These are phyloP conservation scores for Drosophila infuscata DNA, from an alignment of 2,888 invertebrate genomes.

Conservation along the genomic window DNA sequence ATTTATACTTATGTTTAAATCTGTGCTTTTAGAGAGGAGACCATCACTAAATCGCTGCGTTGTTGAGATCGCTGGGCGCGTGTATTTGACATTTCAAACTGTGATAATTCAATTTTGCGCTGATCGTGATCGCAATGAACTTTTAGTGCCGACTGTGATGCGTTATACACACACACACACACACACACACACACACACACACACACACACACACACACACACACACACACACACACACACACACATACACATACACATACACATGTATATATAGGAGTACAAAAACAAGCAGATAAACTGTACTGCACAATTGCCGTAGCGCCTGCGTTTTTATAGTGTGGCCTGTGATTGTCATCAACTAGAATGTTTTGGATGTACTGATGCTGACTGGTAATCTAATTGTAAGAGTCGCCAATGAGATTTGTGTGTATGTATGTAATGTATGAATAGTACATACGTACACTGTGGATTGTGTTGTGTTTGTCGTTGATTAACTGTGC, in stretches of 20 bases:
- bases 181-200: not conserved
- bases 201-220: slow-evolving; percentile 11
- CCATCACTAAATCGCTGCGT: slow-evolving; percentile 33
- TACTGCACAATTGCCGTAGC: slow-evolving; percentile 52
- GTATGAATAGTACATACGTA: not conserved
- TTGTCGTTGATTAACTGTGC: slow-evolving; percentile 74
- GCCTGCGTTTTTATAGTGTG: slow-evolving; percentile 57
- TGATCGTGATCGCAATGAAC: slow-evolving; percentile 66
- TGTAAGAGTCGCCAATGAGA: slow-evolving; percentile 65
- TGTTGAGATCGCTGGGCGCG: slow-evolving; percentile 63
- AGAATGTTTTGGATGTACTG: slow-evolving; percentile 30
- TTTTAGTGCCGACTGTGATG: slow-evolving; percentile 48
- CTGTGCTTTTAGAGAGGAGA: slow-evolving; percentile 11
- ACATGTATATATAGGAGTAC: not conserved
- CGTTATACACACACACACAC: slow-evolving; percentile 16
- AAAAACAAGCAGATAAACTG: slow-evolving; percentile 22
- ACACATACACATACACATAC: not conserved
- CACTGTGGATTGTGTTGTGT: slow-evolving; percentile 49
- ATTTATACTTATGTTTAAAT: not conserved
- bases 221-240: slow-evolving; percentile 10
- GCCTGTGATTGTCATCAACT: slow-evolving; percentile 60
- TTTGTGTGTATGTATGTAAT: slow-evolving; percentile 10
- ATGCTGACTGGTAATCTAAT: slow-evolving; percentile 71
- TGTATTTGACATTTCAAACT: slow-evolving; percentile 78
- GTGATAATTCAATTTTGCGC: slow-evolving; percentile 76